A percentile compares a stretch with the other conserved stretches of the same genome.
phyloP scores from a whole-genome alignment of 1,140 invertebrate species.

The Portunus trituberculatus region DNA sequence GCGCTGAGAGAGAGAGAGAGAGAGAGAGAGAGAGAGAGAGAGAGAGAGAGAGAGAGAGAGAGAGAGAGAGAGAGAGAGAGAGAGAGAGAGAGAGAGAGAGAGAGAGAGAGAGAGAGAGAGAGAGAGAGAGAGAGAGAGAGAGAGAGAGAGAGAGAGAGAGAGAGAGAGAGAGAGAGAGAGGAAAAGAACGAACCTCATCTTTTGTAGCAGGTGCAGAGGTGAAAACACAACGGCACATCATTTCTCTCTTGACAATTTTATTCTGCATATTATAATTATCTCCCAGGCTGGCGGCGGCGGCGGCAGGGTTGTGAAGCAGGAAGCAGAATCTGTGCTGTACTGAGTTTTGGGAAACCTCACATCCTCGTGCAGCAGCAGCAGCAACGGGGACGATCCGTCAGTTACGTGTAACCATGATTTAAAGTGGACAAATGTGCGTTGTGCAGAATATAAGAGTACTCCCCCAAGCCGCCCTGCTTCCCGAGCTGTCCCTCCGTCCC shows the following conservation, averaged over 20 bases:
- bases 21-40: constrained; percentile 47
- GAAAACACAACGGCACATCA: background rate
- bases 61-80: constrained; percentile 41
- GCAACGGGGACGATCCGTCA: background rate
- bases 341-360: too few relatives aligned
- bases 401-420: background rate
- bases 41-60: constrained; percentile 41
- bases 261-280: background rate
- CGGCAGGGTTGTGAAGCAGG: background rate
- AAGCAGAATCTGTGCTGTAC: background rate
- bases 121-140: background rate
- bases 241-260: background rate
- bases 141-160: background rate
- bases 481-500: background rate
- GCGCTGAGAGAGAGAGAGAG: background rate
- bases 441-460: constrained; percentile 6
- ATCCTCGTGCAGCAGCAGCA: background rate
- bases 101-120: background rate
- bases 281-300: background rate
- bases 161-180: too few relatives aligned
- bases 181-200: background rate
- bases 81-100: constrained; percentile 33
- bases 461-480: background rate
- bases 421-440: background rate
- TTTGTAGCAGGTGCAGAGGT: background rate